These are phyloP conservation scores for Drosophila nasuta DNA, from an alignment of 1,140 invertebrate genomes.

Conservation along the genomic window DNA sequence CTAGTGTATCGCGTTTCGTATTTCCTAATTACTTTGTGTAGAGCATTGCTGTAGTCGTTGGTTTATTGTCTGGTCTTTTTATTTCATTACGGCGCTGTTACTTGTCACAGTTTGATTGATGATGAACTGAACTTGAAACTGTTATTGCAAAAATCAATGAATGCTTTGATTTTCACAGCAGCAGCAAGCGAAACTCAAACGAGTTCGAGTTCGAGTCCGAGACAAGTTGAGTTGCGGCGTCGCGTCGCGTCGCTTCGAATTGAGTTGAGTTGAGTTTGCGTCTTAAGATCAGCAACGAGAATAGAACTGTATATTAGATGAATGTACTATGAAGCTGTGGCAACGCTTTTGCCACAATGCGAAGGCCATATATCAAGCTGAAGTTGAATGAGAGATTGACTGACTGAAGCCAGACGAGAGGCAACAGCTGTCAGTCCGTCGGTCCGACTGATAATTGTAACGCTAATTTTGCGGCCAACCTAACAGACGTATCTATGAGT, in stretches of 20 bases:
- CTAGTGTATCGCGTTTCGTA: background rate
- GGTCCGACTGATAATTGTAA: constrained; percentile 67
- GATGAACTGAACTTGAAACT: constrained; percentile 79
- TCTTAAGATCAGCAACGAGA: constrained; percentile 41
- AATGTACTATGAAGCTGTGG: constrained; percentile 49
- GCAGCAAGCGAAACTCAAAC: too few relatives aligned
- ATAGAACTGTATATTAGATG: constrained; percentile 74
- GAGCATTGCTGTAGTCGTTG: constrained; percentile 22
- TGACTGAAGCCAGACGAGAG: constrained; percentile 50
- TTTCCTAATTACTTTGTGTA: constrained; percentile 9
- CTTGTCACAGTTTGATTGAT: constrained; percentile 75
- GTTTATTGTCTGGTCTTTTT: constrained; percentile 1
- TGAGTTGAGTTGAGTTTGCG: constrained; percentile 24
- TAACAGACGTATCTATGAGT: constrained; percentile 7
- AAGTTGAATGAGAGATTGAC: constrained; percentile 28
- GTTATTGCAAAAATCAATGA: constrained; percentile 67
- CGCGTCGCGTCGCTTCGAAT: constrained; percentile 3
- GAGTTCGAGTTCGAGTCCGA: background rate
- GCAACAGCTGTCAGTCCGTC: constrained; percentile 49
- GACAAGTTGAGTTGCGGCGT: constrained; percentile 25
- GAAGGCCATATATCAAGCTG: constrained; percentile 68
- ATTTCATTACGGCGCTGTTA: constrained; percentile 7
- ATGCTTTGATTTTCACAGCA: constrained; percentile 48
- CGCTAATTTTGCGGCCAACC: constrained; percentile 63
- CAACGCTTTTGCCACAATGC: constrained; percentile 28